These are phyloP conservation scores for Cossypha niveicapilla DNA, from an alignment of 2,797 vertebrate species.

Conservation along the genomic window DNA sequence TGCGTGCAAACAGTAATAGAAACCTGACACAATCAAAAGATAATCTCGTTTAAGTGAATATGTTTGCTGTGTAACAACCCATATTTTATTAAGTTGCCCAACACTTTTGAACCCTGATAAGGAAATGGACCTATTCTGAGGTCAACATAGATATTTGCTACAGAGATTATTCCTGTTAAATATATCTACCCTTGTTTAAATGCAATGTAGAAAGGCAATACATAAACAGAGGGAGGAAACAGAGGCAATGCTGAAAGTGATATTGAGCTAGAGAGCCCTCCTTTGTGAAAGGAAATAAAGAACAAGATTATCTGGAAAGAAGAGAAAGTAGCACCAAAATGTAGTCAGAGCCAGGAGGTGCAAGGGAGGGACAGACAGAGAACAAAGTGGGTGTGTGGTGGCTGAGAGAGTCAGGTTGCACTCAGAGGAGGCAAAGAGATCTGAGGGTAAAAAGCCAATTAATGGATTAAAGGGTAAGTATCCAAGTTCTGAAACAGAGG, in stretches of 20 bases:
- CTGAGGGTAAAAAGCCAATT: conserved; percentile 75
- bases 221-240: conserved; percentile 10
- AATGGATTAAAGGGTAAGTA: conserved; percentile 75
- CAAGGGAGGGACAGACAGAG: neutral
- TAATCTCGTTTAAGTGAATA: neutral
- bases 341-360: neutral
- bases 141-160: neutral
- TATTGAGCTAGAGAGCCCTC: conserved; percentile 10
- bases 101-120: conserved; percentile 20
- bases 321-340: conserved; percentile 32
- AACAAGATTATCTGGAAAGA: conserved; percentile 51
- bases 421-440: conserved; percentile 42
- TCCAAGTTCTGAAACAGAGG: conserved; percentile 70
- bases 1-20: neutral
- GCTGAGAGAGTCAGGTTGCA: conserved; percentile 58
- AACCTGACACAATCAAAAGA: conserved; percentile 9
- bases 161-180: conserved; percentile 11
- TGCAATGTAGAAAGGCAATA: conserved; percentile 12
- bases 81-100: conserved; percentile 41
- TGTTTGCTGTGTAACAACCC: conserved; percentile 10
- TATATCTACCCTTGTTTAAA: conserved; percentile 12
- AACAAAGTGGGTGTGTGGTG: neutral
- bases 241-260: conserved; percentile 32
- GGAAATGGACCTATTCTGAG: conserved; percentile 3
- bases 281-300: conserved; percentile 42